phyloP scores from a whole-genome alignment of 2,888 invertebrate species.

The Argyresthia goedartella region DNA sequence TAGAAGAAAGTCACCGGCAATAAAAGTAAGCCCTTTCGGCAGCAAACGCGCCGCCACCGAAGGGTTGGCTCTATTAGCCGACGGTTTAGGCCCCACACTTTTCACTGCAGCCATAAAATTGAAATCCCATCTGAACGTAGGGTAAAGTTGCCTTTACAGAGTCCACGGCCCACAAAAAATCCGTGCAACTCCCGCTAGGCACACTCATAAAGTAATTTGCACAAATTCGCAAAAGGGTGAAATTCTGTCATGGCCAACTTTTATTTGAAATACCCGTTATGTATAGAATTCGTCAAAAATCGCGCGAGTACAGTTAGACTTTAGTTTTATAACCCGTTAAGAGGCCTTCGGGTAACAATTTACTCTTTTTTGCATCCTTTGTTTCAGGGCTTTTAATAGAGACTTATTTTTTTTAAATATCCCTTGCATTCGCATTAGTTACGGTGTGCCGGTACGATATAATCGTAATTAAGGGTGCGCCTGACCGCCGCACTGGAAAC shows the following conservation, averaged over 20 bases:
- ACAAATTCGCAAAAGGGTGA: conserved; percentile 67
- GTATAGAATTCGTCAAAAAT: conserved; percentile 34
- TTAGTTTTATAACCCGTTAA: conserved; percentile 40
- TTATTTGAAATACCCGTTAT: conserved; percentile 50
- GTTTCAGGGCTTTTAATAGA: too few relatives aligned
- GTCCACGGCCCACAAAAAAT: conserved; percentile 30
- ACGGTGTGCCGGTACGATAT: not conserved
- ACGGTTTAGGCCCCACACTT: conserved; percentile 40
- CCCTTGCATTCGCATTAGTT: too few relatives aligned
- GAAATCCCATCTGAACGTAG: conserved; percentile 27
- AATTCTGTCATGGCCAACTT: conserved; percentile 37
- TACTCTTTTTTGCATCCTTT: not conserved
- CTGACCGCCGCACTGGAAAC: conserved; percentile 48
- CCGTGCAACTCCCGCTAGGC: conserved; percentile 29
- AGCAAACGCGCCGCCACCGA: conserved; percentile 50
- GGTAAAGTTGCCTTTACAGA: conserved; percentile 26
- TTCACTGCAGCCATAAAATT: conserved; percentile 34
- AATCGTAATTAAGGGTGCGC: conserved; percentile 40
- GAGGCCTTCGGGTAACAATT: conserved; percentile 7
- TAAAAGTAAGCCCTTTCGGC: conserved; percentile 66
- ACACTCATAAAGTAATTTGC: conserved; percentile 66
- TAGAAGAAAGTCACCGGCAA: conserved; percentile 56
- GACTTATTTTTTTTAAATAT: too few relatives aligned
- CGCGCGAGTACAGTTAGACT: conserved; percentile 30
- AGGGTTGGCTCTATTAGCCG: conserved; percentile 62